These are phyloP conservation scores for Polyergus mexicanus DNA, from an alignment of 1,140 invertebrate species.

Conservation along the genomic window DNA sequence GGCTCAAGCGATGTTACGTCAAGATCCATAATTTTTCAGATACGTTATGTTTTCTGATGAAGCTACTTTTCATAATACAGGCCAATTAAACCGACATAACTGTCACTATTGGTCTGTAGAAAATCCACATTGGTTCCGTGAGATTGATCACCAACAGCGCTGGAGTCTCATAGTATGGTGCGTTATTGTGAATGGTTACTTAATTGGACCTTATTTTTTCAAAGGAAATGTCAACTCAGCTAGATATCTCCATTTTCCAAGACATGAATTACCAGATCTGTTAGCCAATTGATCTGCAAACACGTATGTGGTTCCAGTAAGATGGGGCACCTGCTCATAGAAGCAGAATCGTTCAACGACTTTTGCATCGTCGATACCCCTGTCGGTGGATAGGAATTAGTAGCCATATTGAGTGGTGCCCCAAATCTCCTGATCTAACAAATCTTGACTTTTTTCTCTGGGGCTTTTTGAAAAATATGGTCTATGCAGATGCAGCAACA, in stretches of 20 bases:
- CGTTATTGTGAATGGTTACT: slow-evolving; percentile 12
- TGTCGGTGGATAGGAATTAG: slow-evolving; percentile 68
- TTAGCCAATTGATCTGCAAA: slow-evolving; percentile 19
- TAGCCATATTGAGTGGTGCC: slow-evolving; percentile 42
- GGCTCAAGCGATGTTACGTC: slow-evolving; percentile 43
- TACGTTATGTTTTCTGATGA: slow-evolving; percentile 63
- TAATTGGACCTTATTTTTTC: slow-evolving; percentile 28
- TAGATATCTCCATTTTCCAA: slow-evolving; percentile 25
- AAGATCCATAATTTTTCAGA: slow-evolving; percentile 60
- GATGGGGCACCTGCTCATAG: slow-evolving; percentile 41
- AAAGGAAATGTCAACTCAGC: slow-evolving; percentile 34
- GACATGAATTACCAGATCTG: background rate
- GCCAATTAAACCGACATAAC: slow-evolving; percentile 66
- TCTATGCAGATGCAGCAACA: background rate
- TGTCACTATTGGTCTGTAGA: slow-evolving; percentile 58
- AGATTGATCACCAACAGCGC: slow-evolving; percentile 45
- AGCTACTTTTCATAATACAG: slow-evolving; percentile 66
- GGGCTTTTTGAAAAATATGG: slow-evolving; percentile 53
- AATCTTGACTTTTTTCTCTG: slow-evolving; percentile 65
- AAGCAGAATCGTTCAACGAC: background rate
- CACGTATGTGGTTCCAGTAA: slow-evolving; percentile 47
- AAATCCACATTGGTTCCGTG: slow-evolving; percentile 55
- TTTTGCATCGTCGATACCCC: slow-evolving; percentile 16
- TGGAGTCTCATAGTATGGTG: slow-evolving; percentile 50
- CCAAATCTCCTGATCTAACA: slow-evolving; percentile 74